Evolutionary conservation across 2,797 vertebrate genomes (phyloP).

Genomic region (Chaenodraco wilsoni): DNA sequence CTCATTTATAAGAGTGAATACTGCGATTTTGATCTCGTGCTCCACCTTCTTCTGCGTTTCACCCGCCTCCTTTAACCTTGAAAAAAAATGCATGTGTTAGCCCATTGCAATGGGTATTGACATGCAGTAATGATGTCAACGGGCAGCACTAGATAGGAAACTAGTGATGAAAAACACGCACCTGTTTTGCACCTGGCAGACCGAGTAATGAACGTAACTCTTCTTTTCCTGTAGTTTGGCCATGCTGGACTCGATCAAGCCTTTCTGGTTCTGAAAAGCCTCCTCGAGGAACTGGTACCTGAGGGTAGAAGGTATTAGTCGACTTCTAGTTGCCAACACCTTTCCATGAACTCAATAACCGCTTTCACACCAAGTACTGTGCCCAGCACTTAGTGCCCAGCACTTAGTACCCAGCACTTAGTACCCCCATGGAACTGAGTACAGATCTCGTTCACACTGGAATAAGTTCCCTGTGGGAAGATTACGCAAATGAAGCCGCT

Average conservation of each 20-base stretch:
- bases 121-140: not conserved
- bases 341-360: not conserved
- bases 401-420: too few species aligned
- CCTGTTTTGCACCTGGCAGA: constrained; percentile 97
- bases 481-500: not conserved
- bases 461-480: not conserved
- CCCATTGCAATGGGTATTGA: not conserved
- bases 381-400: too few species aligned
- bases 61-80: constrained; percentile 95
- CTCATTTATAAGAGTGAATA: constrained; percentile 99
- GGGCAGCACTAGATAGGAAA: not conserved
- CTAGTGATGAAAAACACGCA: constrained; percentile 56
- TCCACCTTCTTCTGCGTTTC: constrained; percentile 98
- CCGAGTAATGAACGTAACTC: constrained; percentile 95
- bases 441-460: too few species aligned
- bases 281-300: constrained; percentile 99
- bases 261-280: constrained; percentile 97
- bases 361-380: not conserved
- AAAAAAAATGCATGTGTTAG: constrained; percentile 1
- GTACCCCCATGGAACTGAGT: too few species aligned
- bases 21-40: constrained; percentile 98
- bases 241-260: constrained; percentile 92
- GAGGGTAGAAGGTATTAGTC: constrained; percentile 45
- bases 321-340: not conserved
- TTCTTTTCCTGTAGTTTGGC: constrained; percentile 97